These are phyloP conservation scores for Cephus cinctus DNA, from an alignment of 1,140 invertebrate species.

Conservation along the genomic window DNA sequence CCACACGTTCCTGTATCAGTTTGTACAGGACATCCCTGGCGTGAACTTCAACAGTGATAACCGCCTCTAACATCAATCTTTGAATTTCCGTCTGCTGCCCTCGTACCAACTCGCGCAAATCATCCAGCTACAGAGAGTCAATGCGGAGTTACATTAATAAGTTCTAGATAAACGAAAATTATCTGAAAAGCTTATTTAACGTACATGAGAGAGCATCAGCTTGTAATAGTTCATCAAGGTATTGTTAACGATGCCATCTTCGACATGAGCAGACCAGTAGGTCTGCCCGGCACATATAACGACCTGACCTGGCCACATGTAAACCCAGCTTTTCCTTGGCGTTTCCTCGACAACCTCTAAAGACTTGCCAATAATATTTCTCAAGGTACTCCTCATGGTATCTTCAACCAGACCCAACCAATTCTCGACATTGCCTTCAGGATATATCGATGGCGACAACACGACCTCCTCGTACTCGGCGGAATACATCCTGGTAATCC, in stretches of 20 bases:
- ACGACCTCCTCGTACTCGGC: conserved; percentile 73
- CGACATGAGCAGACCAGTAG: conserved; percentile 64
- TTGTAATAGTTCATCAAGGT: conserved; percentile 53
- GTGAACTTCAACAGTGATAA: conserved; percentile 73
- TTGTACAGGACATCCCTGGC: conserved; percentile 66
- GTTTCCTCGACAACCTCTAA: conserved; percentile 52
- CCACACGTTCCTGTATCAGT: conserved; percentile 63
- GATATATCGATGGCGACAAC: conserved; percentile 64
- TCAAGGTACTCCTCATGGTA: conserved; percentile 65
- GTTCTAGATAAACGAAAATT: background rate
- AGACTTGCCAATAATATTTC: conserved; percentile 57
- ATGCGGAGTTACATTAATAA: background rate
- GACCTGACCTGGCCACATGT: conserved; percentile 75
- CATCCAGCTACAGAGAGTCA: conserved; percentile 60
- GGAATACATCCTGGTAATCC: conserved; percentile 77
- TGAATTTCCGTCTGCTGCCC: conserved; percentile 68
- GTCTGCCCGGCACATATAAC: conserved; percentile 69
- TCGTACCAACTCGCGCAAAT: conserved; percentile 63
- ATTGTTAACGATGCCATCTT: conserved; percentile 55
- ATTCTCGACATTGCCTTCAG: conserved; percentile 72
- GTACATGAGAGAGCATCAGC: conserved; percentile 46
- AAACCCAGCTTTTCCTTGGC: conserved; percentile 67
- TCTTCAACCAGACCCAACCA: conserved; percentile 71
- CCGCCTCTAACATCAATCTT: conserved; percentile 61
- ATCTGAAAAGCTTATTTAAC: conserved; percentile 1